These are phyloP conservation scores for Australoheros scitulus DNA, from an alignment of 2,113 vertebrate genomes.

Conservation along the genomic window DNA sequence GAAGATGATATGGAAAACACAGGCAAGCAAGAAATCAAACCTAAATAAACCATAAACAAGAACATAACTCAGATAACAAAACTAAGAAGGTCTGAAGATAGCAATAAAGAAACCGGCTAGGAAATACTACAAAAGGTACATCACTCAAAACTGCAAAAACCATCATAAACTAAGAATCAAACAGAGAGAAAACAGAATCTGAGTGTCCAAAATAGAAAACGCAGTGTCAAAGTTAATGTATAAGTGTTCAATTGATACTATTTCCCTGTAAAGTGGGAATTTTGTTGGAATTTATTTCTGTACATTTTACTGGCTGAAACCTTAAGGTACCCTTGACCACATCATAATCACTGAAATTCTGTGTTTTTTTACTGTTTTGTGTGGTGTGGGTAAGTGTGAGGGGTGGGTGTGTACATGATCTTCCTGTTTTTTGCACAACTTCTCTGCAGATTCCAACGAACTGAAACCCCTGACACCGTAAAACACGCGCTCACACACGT, in stretches of 20 bases:
- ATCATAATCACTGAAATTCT: background rate
- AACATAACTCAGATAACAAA: too few relatives aligned
- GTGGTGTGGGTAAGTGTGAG: background rate
- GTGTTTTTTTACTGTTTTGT: background rate
- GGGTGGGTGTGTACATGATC: background rate
- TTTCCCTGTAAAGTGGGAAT: background rate
- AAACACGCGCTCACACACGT: background rate
- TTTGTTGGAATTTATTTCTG: background rate
- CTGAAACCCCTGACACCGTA: background rate
- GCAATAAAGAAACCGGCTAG: too few relatives aligned
- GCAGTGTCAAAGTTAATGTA: background rate
- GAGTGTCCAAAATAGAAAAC: too few relatives aligned
- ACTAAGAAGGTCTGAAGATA: too few relatives aligned
- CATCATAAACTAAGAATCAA: too few relatives aligned
- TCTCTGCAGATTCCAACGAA: constrained; percentile 29
- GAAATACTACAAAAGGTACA: too few relatives aligned
- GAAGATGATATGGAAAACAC: too few relatives aligned
- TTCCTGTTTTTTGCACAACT: constrained; percentile 58
- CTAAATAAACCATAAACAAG: too few relatives aligned
- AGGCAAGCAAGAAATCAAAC: too few relatives aligned
- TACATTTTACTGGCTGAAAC: background rate
- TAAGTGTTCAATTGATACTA: background rate
- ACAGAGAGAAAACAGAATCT: too few relatives aligned
- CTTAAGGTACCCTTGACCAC: background rate
- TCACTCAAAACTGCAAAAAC: too few relatives aligned